phyloP scores from a whole-genome alignment of 1,140 invertebrate genomes.

The Belonocnema kinseyi region DNA sequence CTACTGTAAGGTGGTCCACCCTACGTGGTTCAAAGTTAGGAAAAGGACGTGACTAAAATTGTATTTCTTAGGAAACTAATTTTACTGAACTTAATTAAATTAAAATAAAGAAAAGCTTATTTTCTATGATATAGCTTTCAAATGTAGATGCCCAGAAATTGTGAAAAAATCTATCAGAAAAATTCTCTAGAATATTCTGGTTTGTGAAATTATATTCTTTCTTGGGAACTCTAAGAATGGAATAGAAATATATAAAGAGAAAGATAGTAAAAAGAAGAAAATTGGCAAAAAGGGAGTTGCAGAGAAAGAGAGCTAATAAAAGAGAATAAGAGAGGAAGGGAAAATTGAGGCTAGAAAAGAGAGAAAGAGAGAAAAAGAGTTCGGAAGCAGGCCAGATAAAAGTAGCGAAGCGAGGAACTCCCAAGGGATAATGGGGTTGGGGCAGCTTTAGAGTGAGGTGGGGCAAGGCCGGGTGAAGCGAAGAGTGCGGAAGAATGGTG shows the following conservation, averaged over 20 bases:
- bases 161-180: too few relatives aligned
- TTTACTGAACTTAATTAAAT: too few relatives aligned
- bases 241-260: not conserved
- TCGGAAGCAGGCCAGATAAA: constrained; percentile 48
- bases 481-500: constrained; percentile 35
- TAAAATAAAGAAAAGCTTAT: too few relatives aligned
- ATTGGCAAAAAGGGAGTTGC: not conserved
- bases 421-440: constrained; percentile 37
- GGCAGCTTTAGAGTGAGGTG: constrained; percentile 34
- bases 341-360: constrained; percentile 30
- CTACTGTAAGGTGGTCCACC: too few relatives aligned
- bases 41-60: too few relatives aligned
- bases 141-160: too few relatives aligned
- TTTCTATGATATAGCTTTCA: too few relatives aligned
- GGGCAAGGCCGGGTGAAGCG: constrained; percentile 33
- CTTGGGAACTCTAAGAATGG: too few relatives aligned
- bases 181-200: too few relatives aligned
- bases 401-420: constrained; percentile 61
- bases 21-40: too few relatives aligned
- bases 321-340: constrained; percentile 28
- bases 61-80: too few relatives aligned
- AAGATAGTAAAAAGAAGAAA: not conserved
- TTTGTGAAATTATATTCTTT: too few relatives aligned
- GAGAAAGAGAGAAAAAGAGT: constrained; percentile 32
- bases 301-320: constrained; percentile 24